Conservation (phyloP, 2,113 vertebrate species). For the Andinoacara biseriatus region DNA sequence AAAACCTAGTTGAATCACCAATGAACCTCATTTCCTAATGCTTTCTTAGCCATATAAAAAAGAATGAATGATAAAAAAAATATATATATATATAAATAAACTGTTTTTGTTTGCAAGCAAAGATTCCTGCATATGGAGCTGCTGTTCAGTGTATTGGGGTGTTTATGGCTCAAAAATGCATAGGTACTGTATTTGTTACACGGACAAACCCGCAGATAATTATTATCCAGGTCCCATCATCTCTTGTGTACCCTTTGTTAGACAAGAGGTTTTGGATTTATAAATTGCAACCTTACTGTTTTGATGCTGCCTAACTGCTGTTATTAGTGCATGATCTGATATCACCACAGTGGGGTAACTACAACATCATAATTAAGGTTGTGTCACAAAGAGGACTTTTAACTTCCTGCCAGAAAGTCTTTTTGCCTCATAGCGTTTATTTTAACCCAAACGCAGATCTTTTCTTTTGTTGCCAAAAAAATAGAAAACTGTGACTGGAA, state of each 20-base stretch:
- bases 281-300: neutral
- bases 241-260: too few relatives aligned
- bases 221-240: neutral
- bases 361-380: neutral
- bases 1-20: constrained; percentile 11
- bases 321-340: neutral
- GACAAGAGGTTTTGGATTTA: neutral
- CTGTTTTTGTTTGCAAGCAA: neutral
- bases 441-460: too few relatives aligned
- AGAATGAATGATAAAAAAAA: neutral
- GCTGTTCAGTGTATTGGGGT: neutral
- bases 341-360: neutral
- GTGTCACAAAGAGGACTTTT: neutral
- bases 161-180: neutral
- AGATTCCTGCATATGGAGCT: neutral
- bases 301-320: neutral
- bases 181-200: neutral
- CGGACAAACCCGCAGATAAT: neutral
- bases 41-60: neutral
- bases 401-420: neutral
- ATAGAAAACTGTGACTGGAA: neutral
- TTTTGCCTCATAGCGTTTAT: too few relatives aligned
- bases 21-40: neutral
- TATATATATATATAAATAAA: neutral
- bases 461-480: neutral